Evolutionary conservation across 2,888 invertebrate genomes (phyloP).

Genomic region (Ophonus ardosiacus): DNA sequence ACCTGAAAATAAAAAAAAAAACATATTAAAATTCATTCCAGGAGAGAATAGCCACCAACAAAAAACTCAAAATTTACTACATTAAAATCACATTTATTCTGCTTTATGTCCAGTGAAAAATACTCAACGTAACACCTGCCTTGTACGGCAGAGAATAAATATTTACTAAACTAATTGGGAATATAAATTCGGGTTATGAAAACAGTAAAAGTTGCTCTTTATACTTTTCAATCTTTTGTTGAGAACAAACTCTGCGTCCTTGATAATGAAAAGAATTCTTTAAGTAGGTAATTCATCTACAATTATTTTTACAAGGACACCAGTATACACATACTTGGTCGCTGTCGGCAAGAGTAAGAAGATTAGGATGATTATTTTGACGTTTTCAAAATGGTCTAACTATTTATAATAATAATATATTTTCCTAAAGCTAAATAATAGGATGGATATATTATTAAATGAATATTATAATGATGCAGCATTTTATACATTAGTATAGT

Average conservation of each 20-base stretch:
- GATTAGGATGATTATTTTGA: constrained; percentile 17
- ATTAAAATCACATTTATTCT: background rate
- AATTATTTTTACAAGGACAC: constrained; percentile 26
- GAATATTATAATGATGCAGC: background rate
- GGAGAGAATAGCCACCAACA: background rate
- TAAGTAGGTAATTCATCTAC: constrained; percentile 45
- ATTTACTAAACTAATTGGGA: constrained; percentile 16
- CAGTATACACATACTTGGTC: background rate
- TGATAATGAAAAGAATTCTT: constrained; percentile 41
- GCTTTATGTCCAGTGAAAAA: background rate
- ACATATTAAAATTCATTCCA: constrained; percentile 7
- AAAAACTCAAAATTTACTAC: background rate
- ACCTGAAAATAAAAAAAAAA: constrained; percentile 14
- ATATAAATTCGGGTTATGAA: constrained; percentile 18
- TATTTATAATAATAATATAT: constrained; percentile 9
- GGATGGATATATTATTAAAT: no score
- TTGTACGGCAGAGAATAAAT: background rate
- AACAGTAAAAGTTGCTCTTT: constrained; percentile 36
- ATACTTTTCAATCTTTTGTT: constrained; percentile 28
- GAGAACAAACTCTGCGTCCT: constrained; percentile 1
- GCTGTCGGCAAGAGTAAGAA: constrained; percentile 2
- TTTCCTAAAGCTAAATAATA: background rate
- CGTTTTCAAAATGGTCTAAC: background rate
- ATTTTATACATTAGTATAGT: background rate
- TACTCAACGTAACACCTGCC: background rate